A percentile compares a stretch with the other conserved stretches of the same genome.
phyloP scores from a whole-genome alignment of 23 tunicate genomes.

The Trididemnum miniatum region DNA sequence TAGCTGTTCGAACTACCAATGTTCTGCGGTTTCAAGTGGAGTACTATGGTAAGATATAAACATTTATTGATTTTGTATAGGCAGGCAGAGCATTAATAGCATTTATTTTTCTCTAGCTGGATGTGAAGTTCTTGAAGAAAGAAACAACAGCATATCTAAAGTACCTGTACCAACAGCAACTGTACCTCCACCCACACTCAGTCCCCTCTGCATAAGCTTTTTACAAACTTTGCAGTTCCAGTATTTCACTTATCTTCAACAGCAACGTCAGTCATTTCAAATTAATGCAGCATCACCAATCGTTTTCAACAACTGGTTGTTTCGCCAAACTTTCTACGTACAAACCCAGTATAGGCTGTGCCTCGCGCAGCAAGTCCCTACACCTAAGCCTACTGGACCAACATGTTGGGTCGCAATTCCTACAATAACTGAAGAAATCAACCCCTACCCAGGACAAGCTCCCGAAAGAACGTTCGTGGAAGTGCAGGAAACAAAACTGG shows the following conservation, averaged over 20 bases:
- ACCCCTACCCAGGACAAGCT: too few relatives aligned
- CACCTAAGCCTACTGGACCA: background rate
- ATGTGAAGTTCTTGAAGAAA: conserved; percentile 14
- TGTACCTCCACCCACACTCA: background rate
- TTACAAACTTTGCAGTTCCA: background rate
- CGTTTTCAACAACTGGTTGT: background rate
- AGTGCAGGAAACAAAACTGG: background rate
- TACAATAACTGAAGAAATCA: background rate
- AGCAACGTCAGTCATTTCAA: background rate
- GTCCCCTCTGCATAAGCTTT: background rate
- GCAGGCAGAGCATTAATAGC: too few relatives aligned
- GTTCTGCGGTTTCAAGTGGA: background rate
- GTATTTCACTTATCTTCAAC: too few relatives aligned
- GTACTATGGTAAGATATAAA: background rate
- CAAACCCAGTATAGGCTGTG: background rate
- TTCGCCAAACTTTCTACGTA: background rate
- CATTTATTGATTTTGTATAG: background rate
- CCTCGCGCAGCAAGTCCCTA: background rate
- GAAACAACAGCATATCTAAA: background rate
- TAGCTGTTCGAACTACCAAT: background rate
- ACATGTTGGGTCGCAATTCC: conserved; percentile 32
- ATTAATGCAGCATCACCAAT: background rate
- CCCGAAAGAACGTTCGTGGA: background rate
- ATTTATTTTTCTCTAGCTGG: background rate
- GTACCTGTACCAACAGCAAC: background rate